Percentiles rank a stretch among this genome's conserved stretches.
phyloP scores from a whole-genome alignment of 2,888 invertebrate genomes.

The Latrodectus hesperus region DNA sequence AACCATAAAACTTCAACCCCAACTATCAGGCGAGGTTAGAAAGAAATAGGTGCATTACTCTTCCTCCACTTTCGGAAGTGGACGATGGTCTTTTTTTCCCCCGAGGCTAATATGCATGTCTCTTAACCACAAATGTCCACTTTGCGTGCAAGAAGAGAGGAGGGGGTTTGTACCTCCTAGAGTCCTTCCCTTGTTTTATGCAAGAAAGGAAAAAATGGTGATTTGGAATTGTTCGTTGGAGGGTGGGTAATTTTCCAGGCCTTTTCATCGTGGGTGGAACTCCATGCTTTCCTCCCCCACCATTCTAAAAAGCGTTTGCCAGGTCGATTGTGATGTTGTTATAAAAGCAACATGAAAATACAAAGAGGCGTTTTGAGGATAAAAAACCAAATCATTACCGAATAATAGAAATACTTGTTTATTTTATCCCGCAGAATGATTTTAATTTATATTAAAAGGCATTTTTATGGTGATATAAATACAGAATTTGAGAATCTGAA shows the following conservation, averaged over 20 bases:
- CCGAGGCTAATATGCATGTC: constrained; percentile 20
- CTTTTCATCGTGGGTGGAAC: neutral
- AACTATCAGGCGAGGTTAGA: neutral
- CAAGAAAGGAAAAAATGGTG: neutral
- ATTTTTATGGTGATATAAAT: no score
- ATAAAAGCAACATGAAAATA: no score
- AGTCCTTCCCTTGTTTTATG: neutral
- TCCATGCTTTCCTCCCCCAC: neutral
- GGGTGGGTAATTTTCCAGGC: neutral
- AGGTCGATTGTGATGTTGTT: no score
- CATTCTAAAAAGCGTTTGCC: neutral
- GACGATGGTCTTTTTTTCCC: constrained; percentile 56
- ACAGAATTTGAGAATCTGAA: no score
- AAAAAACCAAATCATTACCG: no score
- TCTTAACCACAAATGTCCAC: constrained; percentile 64
- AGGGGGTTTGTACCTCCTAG: neutral
- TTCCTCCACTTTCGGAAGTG: constrained; percentile 6
- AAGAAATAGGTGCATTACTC: neutral
- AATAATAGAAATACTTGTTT: no score
- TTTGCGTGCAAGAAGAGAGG: constrained; percentile 43
- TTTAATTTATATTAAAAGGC: no score
- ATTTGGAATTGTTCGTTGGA: neutral
- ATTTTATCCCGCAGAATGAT: no score
- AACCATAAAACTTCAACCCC: neutral
- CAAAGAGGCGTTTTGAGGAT: no score